phyloP scores from a whole-genome alignment of 1,140 invertebrate species.

The Amyelois transitella region DNA sequence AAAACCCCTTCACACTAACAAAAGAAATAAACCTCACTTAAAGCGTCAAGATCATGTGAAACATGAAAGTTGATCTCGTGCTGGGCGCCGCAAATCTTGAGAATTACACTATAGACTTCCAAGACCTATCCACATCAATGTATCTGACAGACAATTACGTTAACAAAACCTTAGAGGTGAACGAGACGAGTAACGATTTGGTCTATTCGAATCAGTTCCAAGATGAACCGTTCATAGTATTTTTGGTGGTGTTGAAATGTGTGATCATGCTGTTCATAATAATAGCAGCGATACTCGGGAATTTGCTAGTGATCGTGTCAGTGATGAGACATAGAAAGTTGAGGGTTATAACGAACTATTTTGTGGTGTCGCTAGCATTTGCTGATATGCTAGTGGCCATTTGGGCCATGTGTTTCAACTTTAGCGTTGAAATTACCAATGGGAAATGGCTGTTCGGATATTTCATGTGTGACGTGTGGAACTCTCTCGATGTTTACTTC shows the following conservation, averaged over 20 bases:
- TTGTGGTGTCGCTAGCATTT: slow-evolving; percentile 92
- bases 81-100: slow-evolving; percentile 31
- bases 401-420: slow-evolving; percentile 96
- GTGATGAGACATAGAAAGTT: slow-evolving; percentile 91
- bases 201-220: slow-evolving; percentile 56
- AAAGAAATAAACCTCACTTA: slow-evolving; percentile 52
- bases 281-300: slow-evolving; percentile 89
- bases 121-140: slow-evolving; percentile 64
- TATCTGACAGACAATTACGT: slow-evolving; percentile 59
- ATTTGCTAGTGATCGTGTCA: slow-evolving; percentile 89
- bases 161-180: slow-evolving; percentile 50
- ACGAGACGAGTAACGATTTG: slow-evolving; percentile 52
- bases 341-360: slow-evolving; percentile 94
- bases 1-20: slow-evolving; percentile 30
- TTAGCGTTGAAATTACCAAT: slow-evolving; percentile 87
- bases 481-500: slow-evolving; percentile 96
- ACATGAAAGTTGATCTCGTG: slow-evolving; percentile 58
- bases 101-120: slow-evolving; percentile 52
- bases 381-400: slow-evolving; percentile 95
- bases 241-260: slow-evolving; percentile 79
- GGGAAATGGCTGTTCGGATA: slow-evolving; percentile 92
- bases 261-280: slow-evolving; percentile 89
- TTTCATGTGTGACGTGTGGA: slow-evolving; percentile 96
- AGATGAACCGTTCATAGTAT: slow-evolving; percentile 50
- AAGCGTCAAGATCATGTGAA: slow-evolving; percentile 47